A percentile compares a stretch with the other conserved stretches of the same genome.
phyloP scores from a whole-genome alignment of 1,140 invertebrate species.

The Mizuhopecten yessoensis region DNA sequence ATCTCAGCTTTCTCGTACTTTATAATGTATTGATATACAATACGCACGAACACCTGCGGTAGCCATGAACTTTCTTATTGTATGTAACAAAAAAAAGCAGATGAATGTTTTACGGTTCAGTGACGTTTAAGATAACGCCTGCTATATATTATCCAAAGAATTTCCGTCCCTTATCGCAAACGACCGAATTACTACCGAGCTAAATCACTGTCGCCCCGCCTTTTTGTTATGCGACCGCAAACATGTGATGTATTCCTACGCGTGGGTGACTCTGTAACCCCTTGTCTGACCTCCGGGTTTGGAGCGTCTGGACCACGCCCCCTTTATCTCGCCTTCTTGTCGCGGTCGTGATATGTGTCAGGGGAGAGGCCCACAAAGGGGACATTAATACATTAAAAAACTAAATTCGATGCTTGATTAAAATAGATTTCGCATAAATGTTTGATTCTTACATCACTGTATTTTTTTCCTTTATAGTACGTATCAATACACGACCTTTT shows the following conservation, averaged over 20 bases:
- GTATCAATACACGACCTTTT: too few species aligned
- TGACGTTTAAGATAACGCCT: background rate
- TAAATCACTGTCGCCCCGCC: background rate
- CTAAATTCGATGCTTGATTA: too few species aligned
- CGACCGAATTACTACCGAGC: background rate
- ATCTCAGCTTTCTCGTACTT: background rate
- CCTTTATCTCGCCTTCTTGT: background rate
- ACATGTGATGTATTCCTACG: slow-evolving; percentile 33
- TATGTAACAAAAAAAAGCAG: background rate
- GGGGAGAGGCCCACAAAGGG: background rate
- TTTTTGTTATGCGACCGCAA: background rate
- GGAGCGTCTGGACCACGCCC: slow-evolving; percentile 34
- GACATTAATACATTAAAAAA: too few species aligned
- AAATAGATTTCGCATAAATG: background rate
- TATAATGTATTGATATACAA: background rate
- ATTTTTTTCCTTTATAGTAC: too few species aligned
- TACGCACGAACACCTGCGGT: background rate
- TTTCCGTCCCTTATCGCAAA: background rate
- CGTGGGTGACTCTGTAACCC: slow-evolving; percentile 4
- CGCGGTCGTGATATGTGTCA: background rate
- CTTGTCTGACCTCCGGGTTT: slow-evolving; percentile 23
- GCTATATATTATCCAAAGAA: background rate
- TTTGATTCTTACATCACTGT: too few species aligned
- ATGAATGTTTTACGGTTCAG: background rate
- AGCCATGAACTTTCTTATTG: background rate